Conservation (phyloP, 2,113 vertebrate genomes). For the Rutilus rutilus region DNA sequence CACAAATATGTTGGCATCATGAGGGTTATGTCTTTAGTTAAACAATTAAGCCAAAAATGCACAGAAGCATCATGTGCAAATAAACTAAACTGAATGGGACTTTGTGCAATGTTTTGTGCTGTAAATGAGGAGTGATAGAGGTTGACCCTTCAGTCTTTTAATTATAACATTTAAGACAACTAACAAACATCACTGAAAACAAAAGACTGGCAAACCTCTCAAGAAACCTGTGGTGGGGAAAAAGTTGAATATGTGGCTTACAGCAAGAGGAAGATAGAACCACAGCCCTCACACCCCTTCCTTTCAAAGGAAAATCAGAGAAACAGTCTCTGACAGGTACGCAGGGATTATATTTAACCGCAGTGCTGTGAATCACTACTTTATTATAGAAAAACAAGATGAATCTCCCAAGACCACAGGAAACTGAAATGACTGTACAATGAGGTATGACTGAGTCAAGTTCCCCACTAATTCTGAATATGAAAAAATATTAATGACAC, state of each 20-base stretch:
- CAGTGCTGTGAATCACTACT: conserved; percentile 1
- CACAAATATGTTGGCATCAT: conserved; percentile 9
- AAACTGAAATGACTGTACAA: conserved; percentile 31
- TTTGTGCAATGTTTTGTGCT: neutral
- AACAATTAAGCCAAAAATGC: neutral
- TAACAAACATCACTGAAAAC: neutral
- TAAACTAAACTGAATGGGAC: neutral
- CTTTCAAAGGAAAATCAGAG: neutral
- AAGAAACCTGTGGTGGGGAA: neutral
- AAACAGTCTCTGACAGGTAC: conserved; percentile 7
- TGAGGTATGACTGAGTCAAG: neutral
- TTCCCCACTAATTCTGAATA: neutral
- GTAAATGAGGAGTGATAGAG: neutral
- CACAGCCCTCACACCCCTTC: neutral
- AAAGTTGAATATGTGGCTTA: neutral
- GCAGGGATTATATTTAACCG: neutral
- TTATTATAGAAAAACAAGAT: conserved; percentile 23
- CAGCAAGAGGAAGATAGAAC: neutral
- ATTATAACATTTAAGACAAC: neutral
- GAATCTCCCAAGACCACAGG: neutral
- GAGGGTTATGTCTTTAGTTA: neutral
- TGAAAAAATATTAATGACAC: neutral
- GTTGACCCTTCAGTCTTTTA: neutral
- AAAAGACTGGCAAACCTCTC: neutral
- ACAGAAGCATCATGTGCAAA: neutral